A percentile compares a stretch with the other conserved stretches of the same genome.
phyloP scores from a whole-genome alignment of 2,113 vertebrate genomes.

The Mesocricetus auratus region DNA sequence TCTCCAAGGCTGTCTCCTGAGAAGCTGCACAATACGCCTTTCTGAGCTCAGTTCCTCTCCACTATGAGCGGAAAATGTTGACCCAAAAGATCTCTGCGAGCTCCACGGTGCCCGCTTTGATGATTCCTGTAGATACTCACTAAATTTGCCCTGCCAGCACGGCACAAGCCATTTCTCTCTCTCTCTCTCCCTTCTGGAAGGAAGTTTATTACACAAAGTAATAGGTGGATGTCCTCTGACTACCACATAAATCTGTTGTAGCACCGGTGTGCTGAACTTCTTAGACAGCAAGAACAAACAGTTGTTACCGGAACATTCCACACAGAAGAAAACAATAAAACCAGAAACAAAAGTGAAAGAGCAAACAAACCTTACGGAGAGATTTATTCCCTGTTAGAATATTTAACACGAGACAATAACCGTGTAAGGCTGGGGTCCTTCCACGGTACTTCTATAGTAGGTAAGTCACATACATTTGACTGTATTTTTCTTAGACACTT shows the following conservation, averaged over 20 bases:
- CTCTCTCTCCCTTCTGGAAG: constrained; percentile 51
- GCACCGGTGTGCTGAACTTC: constrained; percentile 56
- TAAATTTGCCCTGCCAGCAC: constrained; percentile 45
- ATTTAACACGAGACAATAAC: constrained; percentile 63
- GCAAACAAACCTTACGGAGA: background rate
- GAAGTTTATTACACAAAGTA: constrained; percentile 76
- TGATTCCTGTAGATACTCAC: constrained; percentile 55
- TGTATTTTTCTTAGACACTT: background rate
- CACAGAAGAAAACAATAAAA: constrained; percentile 59
- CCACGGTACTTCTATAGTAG: constrained; percentile 43
- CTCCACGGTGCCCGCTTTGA: constrained; percentile 18
- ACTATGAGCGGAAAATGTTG: background rate
- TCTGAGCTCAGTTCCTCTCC: background rate
- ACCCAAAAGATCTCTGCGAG: constrained; percentile 57
- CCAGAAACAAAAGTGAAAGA: constrained; percentile 21
- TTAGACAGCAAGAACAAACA: constrained; percentile 63
- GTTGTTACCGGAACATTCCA: constrained; percentile 45
- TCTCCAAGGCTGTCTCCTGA: background rate
- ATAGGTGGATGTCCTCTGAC: constrained; percentile 65
- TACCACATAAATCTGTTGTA: constrained; percentile 68
- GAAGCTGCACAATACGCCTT: background rate
- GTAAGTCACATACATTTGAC: constrained; percentile 35
- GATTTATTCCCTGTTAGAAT: constrained; percentile 68
- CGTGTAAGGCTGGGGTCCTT: constrained; percentile 58
- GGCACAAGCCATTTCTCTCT: constrained; percentile 34